A percentile compares a stretch with the other conserved stretches of the same genome.
phyloP scores from a whole-genome alignment of 2,113 vertebrate species.

The Mesoclemmys tuberculata region DNA sequence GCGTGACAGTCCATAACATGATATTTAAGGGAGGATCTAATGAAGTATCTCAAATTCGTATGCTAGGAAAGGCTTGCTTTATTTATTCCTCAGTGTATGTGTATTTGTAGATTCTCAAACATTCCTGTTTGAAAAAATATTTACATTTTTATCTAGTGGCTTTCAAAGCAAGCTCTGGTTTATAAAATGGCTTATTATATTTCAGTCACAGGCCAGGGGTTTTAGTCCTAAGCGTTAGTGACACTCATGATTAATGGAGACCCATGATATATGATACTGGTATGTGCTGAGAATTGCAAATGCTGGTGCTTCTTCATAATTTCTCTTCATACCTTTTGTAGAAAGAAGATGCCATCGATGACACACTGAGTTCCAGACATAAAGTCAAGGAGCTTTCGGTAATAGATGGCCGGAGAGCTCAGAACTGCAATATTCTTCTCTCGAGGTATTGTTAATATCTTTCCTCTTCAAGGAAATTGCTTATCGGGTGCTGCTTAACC shows the following conservation, averaged over 20 bases:
- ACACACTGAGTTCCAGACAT: slow-evolving; percentile 88
- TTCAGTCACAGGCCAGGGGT: slow-evolving; percentile 36
- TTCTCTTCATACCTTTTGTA: slow-evolving; percentile 71
- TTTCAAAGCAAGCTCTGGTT: slow-evolving; percentile 69
- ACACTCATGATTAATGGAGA: slow-evolving; percentile 33
- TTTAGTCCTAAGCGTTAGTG: not conserved
- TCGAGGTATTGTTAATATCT: slow-evolving; percentile 84
- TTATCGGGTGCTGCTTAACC: not conserved
- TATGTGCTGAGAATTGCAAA: slow-evolving; percentile 43
- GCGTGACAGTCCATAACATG: slow-evolving; percentile 49
- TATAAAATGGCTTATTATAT: slow-evolving; percentile 63
- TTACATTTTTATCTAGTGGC: slow-evolving; percentile 73
- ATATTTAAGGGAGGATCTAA: slow-evolving; percentile 25
- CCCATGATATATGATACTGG: not conserved
- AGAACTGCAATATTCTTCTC: slow-evolving; percentile 99
- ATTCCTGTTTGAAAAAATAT: slow-evolving; percentile 74
- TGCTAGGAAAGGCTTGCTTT: slow-evolving; percentile 29
- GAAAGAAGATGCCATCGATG: slow-evolving; percentile 96
- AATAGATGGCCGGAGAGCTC: slow-evolving; percentile 96
- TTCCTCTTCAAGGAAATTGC: not conserved
- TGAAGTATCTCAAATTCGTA: slow-evolving; percentile 53
- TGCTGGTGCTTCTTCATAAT: slow-evolving; percentile 59
- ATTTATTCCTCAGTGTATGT: slow-evolving; percentile 64
- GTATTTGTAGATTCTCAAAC: slow-evolving; percentile 66
- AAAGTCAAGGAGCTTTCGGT: slow-evolving; percentile 98